phyloP scores from a whole-genome alignment of 2,888 invertebrate species.

The Campaea margaritaria region DNA sequence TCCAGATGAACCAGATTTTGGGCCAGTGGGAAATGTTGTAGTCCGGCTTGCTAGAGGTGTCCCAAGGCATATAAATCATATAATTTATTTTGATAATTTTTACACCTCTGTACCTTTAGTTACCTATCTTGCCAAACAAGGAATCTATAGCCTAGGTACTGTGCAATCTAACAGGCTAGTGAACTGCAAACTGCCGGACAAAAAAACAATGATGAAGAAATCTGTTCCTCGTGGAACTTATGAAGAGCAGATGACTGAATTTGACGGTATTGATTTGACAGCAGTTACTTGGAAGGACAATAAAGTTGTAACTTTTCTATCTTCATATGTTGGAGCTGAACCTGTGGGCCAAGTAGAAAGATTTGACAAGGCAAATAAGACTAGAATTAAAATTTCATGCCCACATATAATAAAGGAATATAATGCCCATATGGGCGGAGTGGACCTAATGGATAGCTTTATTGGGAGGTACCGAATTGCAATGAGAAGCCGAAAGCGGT shows the following conservation, averaged over 20 bases:
- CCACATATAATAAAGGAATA: constrained; percentile 51
- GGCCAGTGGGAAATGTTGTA: constrained; percentile 48
- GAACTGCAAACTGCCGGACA: constrained; percentile 50
- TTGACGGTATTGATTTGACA: constrained; percentile 51
- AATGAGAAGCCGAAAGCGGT: constrained; percentile 42
- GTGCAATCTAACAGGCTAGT: too few species aligned
- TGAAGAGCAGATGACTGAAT: constrained; percentile 48
- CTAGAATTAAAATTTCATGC: constrained; percentile 48
- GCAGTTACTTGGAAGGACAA: constrained; percentile 53
- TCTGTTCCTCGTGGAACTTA: constrained; percentile 47
- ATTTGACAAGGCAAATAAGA: constrained; percentile 39
- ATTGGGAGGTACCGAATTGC: constrained; percentile 46
- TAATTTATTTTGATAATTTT: too few species aligned
- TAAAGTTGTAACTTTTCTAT: constrained; percentile 51
- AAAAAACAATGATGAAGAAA: constrained; percentile 50
- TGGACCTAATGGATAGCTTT: constrained; percentile 49
- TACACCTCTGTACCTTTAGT: too few species aligned
- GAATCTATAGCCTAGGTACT: too few species aligned
- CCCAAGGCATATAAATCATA: constrained; percentile 50
- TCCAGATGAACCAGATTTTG: constrained; percentile 52
- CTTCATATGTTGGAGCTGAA: constrained; percentile 54
- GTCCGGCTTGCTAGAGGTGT: constrained; percentile 46
- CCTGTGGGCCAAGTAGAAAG: constrained; percentile 34
- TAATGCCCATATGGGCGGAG: constrained; percentile 58
- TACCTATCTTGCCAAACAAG: too few species aligned